Conservation (phyloP, 2,888 invertebrate genomes). For the Pachliopta kotzebuea region DNA sequence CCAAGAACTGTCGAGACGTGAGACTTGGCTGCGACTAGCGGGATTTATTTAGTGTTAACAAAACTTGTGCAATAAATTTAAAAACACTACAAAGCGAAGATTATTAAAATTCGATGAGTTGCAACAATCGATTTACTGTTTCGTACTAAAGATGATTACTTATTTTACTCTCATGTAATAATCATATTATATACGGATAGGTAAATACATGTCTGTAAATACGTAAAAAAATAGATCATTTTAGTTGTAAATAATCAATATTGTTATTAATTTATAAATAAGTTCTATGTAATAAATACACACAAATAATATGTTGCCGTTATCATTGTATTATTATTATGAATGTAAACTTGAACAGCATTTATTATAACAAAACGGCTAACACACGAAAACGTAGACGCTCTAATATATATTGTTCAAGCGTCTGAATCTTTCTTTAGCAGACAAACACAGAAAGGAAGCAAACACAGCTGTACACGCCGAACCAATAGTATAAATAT, state of each 20-base stretch:
- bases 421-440: neutral
- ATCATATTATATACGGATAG: no score
- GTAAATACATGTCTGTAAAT: no score
- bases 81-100: neutral
- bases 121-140: neutral
- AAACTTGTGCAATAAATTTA: conserved; percentile 38
- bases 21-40: conserved; percentile 37
- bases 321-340: neutral
- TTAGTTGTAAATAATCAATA: no score
- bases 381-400: neutral
- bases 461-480: neutral
- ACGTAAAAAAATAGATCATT: no score
- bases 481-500: neutral
- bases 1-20: conserved; percentile 52
- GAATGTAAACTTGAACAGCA: neutral
- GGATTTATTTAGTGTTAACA: conserved; percentile 34
- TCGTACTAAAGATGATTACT: no score
- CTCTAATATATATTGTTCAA: neutral
- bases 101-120: neutral
- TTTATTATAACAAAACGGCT: neutral
- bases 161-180: no score
- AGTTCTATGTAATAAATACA: no score
- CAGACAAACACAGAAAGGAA: neutral
- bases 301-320: no score
- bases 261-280: no score